A percentile compares a stretch with the other conserved stretches of the same genome.
Evolutionary conservation across 1,140 invertebrate genomes (phyloP).

Genomic region (Drosophila arawakana): DNA sequence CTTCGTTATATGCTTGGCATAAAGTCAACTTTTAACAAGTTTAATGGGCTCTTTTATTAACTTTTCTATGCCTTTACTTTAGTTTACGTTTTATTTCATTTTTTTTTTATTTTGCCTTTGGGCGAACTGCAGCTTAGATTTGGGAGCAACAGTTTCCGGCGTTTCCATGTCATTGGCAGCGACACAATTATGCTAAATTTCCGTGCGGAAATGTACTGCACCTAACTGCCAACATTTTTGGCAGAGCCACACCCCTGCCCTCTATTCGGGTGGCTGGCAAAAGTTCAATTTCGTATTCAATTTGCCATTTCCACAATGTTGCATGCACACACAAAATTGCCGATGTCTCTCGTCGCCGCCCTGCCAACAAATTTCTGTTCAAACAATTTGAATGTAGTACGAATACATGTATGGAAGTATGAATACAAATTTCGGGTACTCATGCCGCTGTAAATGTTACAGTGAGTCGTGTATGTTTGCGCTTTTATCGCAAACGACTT

Average conservation of each 20-base stretch:
- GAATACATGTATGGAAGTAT: neutral
- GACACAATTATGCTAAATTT: constrained; percentile 77
- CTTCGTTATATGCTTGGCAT: neutral
- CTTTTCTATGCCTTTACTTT: neutral
- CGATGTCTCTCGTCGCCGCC: neutral
- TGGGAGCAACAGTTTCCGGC: constrained; percentile 67
- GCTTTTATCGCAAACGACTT: constrained; percentile 70
- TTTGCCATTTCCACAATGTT: constrained; percentile 72
- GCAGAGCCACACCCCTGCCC: neutral
- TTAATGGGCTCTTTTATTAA: constrained; percentile 36
- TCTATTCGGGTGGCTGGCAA: constrained; percentile 43
- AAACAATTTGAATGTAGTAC: constrained; percentile 63
- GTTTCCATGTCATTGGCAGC: constrained; percentile 72
- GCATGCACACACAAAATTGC: constrained; percentile 53
- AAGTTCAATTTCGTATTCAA: constrained; percentile 82
- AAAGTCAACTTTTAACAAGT: constrained; percentile 26
- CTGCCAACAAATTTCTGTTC: constrained; percentile 24
- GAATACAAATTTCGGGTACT: constrained; percentile 3
- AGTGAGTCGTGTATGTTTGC: constrained; percentile 25
- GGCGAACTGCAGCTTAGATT: constrained; percentile 11
- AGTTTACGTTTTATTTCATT: neutral
- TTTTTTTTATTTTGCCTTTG: neutral
- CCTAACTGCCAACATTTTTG: constrained; percentile 35
- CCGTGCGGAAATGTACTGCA: constrained; percentile 63
- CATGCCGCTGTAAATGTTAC: constrained; percentile 19